A percentile compares a stretch with the other conserved stretches of the same genome.
phyloP scores from a whole-genome alignment of 2,888 invertebrate species.

The Hypsopygia costalis region DNA sequence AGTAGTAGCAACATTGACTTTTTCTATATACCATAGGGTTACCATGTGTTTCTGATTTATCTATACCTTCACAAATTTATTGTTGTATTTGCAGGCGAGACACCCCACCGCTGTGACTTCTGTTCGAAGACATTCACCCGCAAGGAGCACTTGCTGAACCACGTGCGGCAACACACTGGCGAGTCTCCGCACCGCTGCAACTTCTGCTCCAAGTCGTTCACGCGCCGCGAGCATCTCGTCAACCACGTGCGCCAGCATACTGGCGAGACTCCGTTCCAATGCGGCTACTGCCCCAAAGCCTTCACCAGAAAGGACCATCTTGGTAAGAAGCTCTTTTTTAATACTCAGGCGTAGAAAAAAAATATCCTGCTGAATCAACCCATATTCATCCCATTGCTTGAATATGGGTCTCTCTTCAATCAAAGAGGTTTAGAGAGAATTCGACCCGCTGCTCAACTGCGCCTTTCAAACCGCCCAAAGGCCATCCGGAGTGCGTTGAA shows the following conservation, averaged over 20 bases:
- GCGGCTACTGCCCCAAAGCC: conserved; percentile 92
- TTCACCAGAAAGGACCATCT: conserved; percentile 92
- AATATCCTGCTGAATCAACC: too few species aligned
- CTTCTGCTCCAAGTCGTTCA: conserved; percentile 93
- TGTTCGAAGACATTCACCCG: conserved; percentile 90
- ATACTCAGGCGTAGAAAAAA: too few species aligned
- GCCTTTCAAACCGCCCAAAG: too few species aligned
- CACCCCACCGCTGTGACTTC: conserved; percentile 89
- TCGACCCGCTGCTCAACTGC: too few species aligned
- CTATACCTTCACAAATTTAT: too few species aligned
- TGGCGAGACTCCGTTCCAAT: conserved; percentile 88
- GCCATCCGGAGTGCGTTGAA: too few species aligned
- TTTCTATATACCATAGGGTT: too few species aligned
- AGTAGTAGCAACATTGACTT: too few species aligned
- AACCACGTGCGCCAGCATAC: conserved; percentile 92
- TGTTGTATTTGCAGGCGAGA: conserved; percentile 82
- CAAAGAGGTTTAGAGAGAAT: too few species aligned
- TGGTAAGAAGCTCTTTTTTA: conserved; percentile 37
- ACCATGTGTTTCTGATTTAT: too few species aligned
- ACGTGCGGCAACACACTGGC: conserved; percentile 88
- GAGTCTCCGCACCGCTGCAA: conserved; percentile 93
- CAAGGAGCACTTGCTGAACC: conserved; percentile 88
- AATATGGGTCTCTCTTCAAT: too few species aligned
- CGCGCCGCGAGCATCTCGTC: conserved; percentile 91
- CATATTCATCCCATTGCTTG: too few species aligned